phyloP scores from a whole-genome alignment of 1,140 invertebrate species.

The Plodia interpunctella region DNA sequence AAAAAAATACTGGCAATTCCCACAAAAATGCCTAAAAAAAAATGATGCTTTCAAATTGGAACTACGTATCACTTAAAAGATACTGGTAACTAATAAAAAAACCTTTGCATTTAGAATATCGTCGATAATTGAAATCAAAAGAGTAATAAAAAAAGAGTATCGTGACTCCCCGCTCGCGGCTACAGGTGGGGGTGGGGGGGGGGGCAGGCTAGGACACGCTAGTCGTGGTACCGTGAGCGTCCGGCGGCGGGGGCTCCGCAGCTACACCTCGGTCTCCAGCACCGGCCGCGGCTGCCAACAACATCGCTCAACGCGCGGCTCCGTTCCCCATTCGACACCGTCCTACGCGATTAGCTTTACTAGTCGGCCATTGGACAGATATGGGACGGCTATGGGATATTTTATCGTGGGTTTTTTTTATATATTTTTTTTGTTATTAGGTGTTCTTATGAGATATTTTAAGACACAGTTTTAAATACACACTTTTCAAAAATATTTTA shows the following conservation, averaged over 20 bases:
- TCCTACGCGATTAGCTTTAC: slow-evolving; percentile 63
- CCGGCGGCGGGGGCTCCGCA: slow-evolving; percentile 59
- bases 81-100: too few relatives aligned
- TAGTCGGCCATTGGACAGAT: slow-evolving; percentile 40
- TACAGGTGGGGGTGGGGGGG: slow-evolving; percentile 19
- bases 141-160: too few relatives aligned
- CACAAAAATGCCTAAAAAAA: not conserved
- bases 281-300: slow-evolving; percentile 72
- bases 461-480: too few relatives aligned
- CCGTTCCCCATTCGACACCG: slow-evolving; percentile 66
- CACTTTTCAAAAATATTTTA: too few relatives aligned
- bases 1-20: not conserved
- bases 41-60: too few relatives aligned
- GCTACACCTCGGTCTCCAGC: slow-evolving; percentile 77
- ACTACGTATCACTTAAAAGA: too few relatives aligned
- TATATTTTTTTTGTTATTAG: too few relatives aligned
- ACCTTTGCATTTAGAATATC: too few relatives aligned
- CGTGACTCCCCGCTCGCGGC: slow-evolving; percentile 7
- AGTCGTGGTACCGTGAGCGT: slow-evolving; percentile 60
- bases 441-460: too few relatives aligned
- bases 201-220: slow-evolving; percentile 28
- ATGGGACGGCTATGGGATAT: slow-evolving; percentile 26
- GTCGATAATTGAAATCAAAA: too few relatives aligned
- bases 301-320: slow-evolving; percentile 70
- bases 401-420: too few relatives aligned